Evolutionary conservation across 2,888 invertebrate genomes (phyloP), one percentile per base, ranked within the genome.

Genomic region (Venusia cambrica): DNA sequence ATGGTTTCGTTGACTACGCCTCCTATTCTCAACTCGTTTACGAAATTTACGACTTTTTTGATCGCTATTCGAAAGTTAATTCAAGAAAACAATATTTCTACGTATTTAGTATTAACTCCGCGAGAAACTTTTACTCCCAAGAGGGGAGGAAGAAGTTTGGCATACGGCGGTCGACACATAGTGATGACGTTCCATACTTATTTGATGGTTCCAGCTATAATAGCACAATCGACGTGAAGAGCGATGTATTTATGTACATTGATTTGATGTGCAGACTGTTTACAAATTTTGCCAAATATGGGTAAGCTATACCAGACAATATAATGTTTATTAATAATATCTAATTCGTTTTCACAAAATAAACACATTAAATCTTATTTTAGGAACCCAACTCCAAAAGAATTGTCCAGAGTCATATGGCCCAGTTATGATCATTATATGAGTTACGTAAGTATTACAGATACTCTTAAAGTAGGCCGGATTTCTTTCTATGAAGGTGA

Each of bases 241-340:
- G 21, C 2, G 15, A 27, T 4, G 39, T 18, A 1, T 41, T 15
- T 33, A 21, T 45, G 20, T 27, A 45, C 19, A 31, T 45, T 3
- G 17, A 38, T 10, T 19, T 31, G n/a, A 36, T 38, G 12, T 36
- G 38, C 10, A 36, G 8, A 12, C 8, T 50, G 12, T 39, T 22
- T 10, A 56, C 62, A 1, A 64, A 64, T 36, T 63, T 62, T 32
- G 60, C 57, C 4, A 62, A 62, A 41, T 57, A 40, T 26, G 62
- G 64, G 64, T 62, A 30, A 57, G 54, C n/a, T n/a, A n/a, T n/a
- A n/a, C n/a, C n/a, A n/a, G n/a, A n/a, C n/a, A n/a, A n/a, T n/a
- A n/a, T n/a, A n/a, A n/a, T n/a, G n/a, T n/a, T n/a, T n/a, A n/a
- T n/a, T n/a, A n/a, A n/a, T n/a, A n/a, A n/a, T n/a, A n/a, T n/a